These are phyloP conservation scores for Chrysolina haemoptera DNA, from an alignment of 2,888 invertebrate species.

Conservation along the genomic window DNA sequence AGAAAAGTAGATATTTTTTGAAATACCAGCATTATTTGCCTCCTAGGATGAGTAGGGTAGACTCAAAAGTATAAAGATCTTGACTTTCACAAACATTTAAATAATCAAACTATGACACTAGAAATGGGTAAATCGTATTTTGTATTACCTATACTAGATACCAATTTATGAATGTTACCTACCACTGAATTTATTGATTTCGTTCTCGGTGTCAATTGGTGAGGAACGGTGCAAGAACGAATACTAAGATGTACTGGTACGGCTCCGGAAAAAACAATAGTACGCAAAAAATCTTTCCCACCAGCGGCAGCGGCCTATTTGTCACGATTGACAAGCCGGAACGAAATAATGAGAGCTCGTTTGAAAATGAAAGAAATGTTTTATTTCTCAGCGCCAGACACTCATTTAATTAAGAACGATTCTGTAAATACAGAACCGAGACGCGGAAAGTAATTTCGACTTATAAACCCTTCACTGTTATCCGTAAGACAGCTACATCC, in stretches of 20 bases:
- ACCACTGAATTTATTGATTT: too few species aligned
- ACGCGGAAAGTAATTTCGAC: constrained; percentile 26
- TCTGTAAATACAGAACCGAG: constrained; percentile 24
- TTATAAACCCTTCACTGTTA: constrained; percentile 25
- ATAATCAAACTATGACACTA: too few species aligned
- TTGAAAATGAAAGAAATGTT: constrained; percentile 33
- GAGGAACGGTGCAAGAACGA: neutral
- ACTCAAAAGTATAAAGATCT: too few species aligned
- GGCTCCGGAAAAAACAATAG: constrained; percentile 1
- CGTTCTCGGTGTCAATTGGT: too few species aligned
- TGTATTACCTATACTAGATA: too few species aligned
- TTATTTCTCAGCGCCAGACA: constrained; percentile 31
- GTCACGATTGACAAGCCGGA: constrained; percentile 30
- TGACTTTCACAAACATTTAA: too few species aligned
- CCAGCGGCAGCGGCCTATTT: constrained; percentile 18
- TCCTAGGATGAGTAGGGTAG: too few species aligned
- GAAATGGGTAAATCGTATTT: too few species aligned
- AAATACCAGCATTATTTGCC: too few species aligned
- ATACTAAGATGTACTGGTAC: neutral
- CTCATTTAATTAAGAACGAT: constrained; percentile 32
- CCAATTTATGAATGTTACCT: too few species aligned
- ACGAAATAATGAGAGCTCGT: constrained; percentile 29
- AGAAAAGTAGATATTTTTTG: too few species aligned
- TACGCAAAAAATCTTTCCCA: neutral
- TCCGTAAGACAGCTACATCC: constrained; percentile 13